phyloP scores from a whole-genome alignment of 2,113 vertebrate genomes.

The Phylloscopus trochilus region DNA sequence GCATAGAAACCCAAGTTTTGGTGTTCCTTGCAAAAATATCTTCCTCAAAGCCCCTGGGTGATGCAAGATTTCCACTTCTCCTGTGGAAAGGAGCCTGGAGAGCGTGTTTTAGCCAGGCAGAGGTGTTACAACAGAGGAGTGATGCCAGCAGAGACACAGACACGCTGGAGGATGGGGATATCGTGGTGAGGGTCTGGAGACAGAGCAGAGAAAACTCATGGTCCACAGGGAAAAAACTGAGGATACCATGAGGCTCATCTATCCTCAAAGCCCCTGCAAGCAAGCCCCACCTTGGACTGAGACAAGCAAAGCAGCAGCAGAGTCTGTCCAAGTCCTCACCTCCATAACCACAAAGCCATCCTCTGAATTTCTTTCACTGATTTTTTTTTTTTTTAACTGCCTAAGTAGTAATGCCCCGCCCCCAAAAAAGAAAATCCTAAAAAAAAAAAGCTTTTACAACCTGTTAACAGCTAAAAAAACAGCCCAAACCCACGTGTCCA shows the following conservation, averaged over 20 bases:
- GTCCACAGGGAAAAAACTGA: neutral
- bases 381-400: neutral
- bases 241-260: neutral
- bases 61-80: neutral
- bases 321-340: neutral
- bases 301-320: neutral
- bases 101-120: fast-evolving
- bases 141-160: neutral
- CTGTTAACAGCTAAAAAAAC: constrained; percentile 68
- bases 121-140: neutral
- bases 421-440: neutral
- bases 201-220: neutral
- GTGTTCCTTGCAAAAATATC: neutral
- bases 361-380: neutral
- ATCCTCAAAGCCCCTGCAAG: neutral
- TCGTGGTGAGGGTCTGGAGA: neutral
- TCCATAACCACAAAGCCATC: constrained; percentile 25
- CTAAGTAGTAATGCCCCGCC: neutral
- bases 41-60: neutral
- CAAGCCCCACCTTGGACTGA: neutral
- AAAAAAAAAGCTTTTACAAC: constrained; percentile 54
- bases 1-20: neutral
- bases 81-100: neutral
- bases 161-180: neutral
- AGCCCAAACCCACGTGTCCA: constrained; percentile 56